Base-by-base conservation (phyloP, 2,888 invertebrate species). In the Carabus problematicus region DNA sequence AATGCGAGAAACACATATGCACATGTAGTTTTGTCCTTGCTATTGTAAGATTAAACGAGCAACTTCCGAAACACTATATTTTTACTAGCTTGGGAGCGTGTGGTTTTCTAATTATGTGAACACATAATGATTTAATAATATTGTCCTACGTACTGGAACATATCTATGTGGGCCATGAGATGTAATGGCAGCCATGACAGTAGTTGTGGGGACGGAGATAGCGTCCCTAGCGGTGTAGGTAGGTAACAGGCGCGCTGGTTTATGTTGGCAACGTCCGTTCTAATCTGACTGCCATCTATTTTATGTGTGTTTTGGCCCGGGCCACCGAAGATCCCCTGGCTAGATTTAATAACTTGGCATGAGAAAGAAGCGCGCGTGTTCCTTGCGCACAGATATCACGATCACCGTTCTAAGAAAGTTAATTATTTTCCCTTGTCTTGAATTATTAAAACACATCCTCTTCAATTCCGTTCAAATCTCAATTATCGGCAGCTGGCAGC, bases 231-330 rank as follows among this genome's bases (percentile, higher is more conserved):
- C 19, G 64, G 47, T 55, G 16, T 16, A 12, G 55, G 56, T 45
- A 56, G 64, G 56, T 47, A 54, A 11, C 47, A 47, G 47, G 12
- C 47, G 47, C 42, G 14, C 56, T 18, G 8, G 19, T 29, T 58
- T n/a, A 45, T 18, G 16, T 62, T 62, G 62, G 62, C 62, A 62
- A 11, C 47, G 39, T 14, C 54, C 39, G 52, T 40, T 14, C 49
- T 62, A 62, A 62, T 62, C 62, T 52, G 29, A 49, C 62, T 52
- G 62, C 40, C 62, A 52, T 62, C 52, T 62, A 62, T 62, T 62
- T 62, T 62, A 62, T 62, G 62, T 49, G 16, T 40, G 49, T 40
- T 62, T n/a, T n/a, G n/a, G 47, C 47, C 61, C 19, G 3, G 49
- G 40, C n/a, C 62, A 12, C 0, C 62, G 19, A 14, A 12, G 47